Base-by-base conservation (phyloP, 1,140 invertebrate species). In the Sogatella furcifera region DNA sequence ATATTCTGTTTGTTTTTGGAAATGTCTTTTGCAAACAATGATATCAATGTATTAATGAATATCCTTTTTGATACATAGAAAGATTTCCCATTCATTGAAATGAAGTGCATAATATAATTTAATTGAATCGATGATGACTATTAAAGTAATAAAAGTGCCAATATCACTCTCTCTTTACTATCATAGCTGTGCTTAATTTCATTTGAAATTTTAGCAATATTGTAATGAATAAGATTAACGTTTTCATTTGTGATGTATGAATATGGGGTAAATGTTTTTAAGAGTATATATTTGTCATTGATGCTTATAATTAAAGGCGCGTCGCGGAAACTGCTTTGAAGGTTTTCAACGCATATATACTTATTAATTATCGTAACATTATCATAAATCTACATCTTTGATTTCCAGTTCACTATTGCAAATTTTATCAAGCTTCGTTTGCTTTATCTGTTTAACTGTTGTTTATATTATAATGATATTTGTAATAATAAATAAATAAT, bases 91-190 rank as follows among this genome's bases (percentile, higher is more conserved):
- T 49, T 49, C 21, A 49, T 49, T 49, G 46, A 49, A 49, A 49
- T 6, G 11, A 49, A 19, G 21, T 19, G 15, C 21, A 10, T 17
- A 49, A 49, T 19, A n/a, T n/a, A 11, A 49, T 49, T 19, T 19
- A 22, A 19, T 17, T 14, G 17, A 19, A 22, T 49, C 10, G 46
- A 17, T 11, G 15, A 49, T 49, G 46, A 49, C 15, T 49, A 49
- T 49, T 49, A 49, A 49, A 22, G 46, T 49, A 19, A 19, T 49
- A 49, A 49, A 49, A 49, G 46, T 49, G 46, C 46, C 46, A 49
- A 49, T 49, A 19, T 49, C 46, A 15, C 46, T 49, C 46, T 49
- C 46, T 49, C 46, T 49, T 49, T 49, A 19, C 46, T 49, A 49
- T 49, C 46, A 49, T 49, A 22, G 15, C 15, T 17, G 15, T 49